phyloP scores from a whole-genome alignment of 2,113 vertebrate species.

The Parus major region DNA sequence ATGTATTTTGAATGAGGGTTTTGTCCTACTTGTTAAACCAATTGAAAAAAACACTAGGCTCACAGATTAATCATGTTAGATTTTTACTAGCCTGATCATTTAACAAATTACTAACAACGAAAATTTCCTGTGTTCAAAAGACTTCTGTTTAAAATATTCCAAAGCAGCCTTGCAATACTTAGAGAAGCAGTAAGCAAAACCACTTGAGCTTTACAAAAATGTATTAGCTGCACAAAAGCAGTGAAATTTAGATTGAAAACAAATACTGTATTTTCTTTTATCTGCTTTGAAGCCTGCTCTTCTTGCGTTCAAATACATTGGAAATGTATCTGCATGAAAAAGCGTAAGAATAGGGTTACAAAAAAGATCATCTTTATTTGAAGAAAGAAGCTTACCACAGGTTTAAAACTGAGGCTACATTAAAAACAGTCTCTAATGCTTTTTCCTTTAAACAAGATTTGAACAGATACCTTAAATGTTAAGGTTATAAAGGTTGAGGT shows the following conservation, averaged over 20 bases:
- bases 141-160: not conserved
- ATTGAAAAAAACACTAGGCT: not conserved
- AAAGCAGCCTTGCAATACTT: not conserved
- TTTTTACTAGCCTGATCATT: not conserved
- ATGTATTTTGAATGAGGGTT: not conserved
- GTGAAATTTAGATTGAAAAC: not conserved
- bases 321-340: not conserved
- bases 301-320: not conserved
- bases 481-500: not conserved
- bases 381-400: not conserved
- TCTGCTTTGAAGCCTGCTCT: not conserved
- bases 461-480: not conserved
- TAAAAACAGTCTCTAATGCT: not conserved
- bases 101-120: not conserved
- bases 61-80: not conserved
- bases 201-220: not conserved
- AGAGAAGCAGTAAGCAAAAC: not conserved
- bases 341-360: not conserved
- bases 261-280: not conserved
- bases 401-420: not conserved
- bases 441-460: not conserved
- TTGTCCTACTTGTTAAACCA: not conserved
- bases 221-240: not conserved
- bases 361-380: not conserved
- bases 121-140: not conserved